Evolutionary conservation across 2,113 vertebrate species (phyloP), one percentile per base, ranked within the genome.

Genomic region (Suncus etruscus): DNA sequence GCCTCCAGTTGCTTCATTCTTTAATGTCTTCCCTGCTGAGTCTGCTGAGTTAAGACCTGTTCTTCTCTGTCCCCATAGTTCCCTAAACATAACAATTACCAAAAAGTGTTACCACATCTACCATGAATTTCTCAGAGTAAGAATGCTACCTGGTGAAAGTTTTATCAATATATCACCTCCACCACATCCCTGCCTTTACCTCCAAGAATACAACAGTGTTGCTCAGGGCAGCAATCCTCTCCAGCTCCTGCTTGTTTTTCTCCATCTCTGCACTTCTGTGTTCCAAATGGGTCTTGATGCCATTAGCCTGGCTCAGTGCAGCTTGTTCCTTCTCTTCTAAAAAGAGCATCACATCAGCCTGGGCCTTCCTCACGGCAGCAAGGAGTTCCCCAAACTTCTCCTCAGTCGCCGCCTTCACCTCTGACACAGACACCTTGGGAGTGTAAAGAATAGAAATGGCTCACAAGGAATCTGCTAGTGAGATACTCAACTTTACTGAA

Each of bases 291-390:
- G 93, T 95, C 91, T 97, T 97, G 83, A 98, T 98, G 75, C 98
- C 91, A 0, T 50, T 96, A 1, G 98, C 98, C 95, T 98, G 98
- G 70, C 76, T 97, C 82, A 98, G 76, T 0, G 98, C 98, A 61
- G 97, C 92, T 5, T 95, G 97, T 84, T 98, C 97, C 89, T 98
- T 98, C 1, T 87, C 97, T 94, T 98, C 98, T 94, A 98, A 58
- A 83, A 98, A 97, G 83, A 98, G 97, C 11, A 94, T 95, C 94
- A 98, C 97, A 7, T 98, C 98, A 0, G 78, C 75, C 89, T 98
- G 97, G 12, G 98, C 98, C 91, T 95, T 95, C 95, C 98, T 98
- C 95, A 98, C 91, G 0, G 96, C 97, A 0, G 91, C 97, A 11
- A 97, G 95, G 89, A 99, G 98, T 18, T 96, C 94, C 58, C 96